Base-by-base conservation (phyloP, 2,888 invertebrate species). In the Osmoderma eremita region DNA sequence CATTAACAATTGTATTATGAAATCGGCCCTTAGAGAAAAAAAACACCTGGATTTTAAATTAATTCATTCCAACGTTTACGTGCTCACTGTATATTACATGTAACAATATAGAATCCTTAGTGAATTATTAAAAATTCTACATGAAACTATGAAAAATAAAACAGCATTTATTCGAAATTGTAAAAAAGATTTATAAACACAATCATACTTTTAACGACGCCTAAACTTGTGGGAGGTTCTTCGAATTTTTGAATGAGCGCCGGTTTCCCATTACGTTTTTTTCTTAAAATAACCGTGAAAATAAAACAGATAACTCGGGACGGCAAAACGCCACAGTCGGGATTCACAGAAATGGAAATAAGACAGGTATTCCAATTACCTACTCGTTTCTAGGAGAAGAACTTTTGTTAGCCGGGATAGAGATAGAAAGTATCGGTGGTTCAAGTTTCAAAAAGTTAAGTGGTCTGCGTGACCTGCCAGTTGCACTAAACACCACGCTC, bases 391-490 rank as follows among this genome's bases (percentile, higher is more conserved):
- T 49, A 54, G 45, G 15, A 56, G 53, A 54, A 54, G 56, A 65
- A 63, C 63, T 63, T 63, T 63, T 63, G 63, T 63, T 63, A 42
- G 53, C 18, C 48, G 49, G 48, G 56, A 65, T 56, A 65, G 65
- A 45, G 65, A 65, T 58, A 49, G 58, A 58, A 65, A 65, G 65
- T 58, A 41, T 65, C 54, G 24, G 42, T 51, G 53, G 64, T 53
- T 51, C 64, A 48, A 45, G 64, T 65, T 65, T 65, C 65, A 56
- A 58, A 65, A 58, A 65, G 50, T 49, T 50, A 65, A 65, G 65
- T 65, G 65, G 65, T 65, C 50, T 65, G 56, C 65, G 56, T 65
- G 65, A 65, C 65, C 65, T 65, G 65, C 56, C 65, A 65, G 65
- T 65, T 58, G 65, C 41, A 65, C 36, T 56, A 49, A 39, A 30